phyloP scores from a whole-genome alignment of 1,140 invertebrate species.

The Diabrotica undecimpunctata region DNA sequence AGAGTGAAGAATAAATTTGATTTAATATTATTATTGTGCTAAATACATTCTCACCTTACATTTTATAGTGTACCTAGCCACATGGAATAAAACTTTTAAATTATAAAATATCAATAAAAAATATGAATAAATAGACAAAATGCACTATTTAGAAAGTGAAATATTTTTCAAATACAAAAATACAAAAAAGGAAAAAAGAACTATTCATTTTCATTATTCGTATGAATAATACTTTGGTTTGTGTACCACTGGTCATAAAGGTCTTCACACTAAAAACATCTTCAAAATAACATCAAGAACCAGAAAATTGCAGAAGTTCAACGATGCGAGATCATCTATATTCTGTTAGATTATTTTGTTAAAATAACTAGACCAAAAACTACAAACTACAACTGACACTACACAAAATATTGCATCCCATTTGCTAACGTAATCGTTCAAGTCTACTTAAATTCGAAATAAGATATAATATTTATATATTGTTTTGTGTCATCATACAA shows the following conservation, averaged over 20 bases:
- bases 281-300: background rate
- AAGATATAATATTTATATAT: no score
- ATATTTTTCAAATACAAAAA: background rate
- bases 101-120: background rate
- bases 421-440: no score
- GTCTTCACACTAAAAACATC: background rate
- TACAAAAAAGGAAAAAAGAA: background rate
- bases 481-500: no score
- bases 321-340: no score
- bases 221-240: background rate
- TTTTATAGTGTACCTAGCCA: background rate
- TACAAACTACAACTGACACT: no score
- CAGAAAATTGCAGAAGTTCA: background rate
- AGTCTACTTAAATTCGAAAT: no score
- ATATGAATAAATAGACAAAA: background rate
- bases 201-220: conserved; percentile 3
- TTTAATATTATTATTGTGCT: conserved; percentile 3
- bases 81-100: background rate
- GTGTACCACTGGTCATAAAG: background rate
- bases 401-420: no score
- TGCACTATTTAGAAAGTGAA: background rate
- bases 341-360: no score
- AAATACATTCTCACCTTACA: conserved; percentile 1
- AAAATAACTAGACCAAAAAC: no score
- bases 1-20: background rate